Percentiles rank a stretch among this genome's conserved stretches.
Conservation (phyloP, 92 coral and sea anemone species). For the Epizoanthus scotinus region DNA sequence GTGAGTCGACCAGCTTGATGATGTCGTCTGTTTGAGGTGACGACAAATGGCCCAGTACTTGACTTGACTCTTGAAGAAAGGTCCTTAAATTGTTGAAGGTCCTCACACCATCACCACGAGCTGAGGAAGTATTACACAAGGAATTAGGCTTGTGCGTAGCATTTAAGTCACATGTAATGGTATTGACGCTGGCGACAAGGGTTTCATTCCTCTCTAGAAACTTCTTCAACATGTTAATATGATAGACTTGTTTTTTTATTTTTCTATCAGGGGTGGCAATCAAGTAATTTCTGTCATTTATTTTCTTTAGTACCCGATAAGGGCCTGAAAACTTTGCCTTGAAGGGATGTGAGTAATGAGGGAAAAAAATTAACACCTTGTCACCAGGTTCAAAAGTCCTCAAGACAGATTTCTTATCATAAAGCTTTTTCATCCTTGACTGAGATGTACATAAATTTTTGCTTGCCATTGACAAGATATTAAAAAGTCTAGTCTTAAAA, state of each 20-base stretch:
- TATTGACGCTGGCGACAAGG: slow-evolving; percentile 16
- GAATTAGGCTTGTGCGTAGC: slow-evolving; percentile 15
- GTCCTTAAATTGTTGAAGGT: slow-evolving; percentile 8
- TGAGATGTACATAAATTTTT: slow-evolving; percentile 25
- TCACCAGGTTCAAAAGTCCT: slow-evolving; percentile 41
- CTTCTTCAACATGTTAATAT: slow-evolving; percentile 28
- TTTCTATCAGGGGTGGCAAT: slow-evolving; percentile 34
- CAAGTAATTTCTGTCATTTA: slow-evolving; percentile 33
- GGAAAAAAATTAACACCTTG: slow-evolving; percentile 37
- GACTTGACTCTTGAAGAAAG: slow-evolving; percentile 10
- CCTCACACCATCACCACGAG: slow-evolving; percentile 16
- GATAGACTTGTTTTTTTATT: slow-evolving; percentile 31
- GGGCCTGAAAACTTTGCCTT: slow-evolving; percentile 32
- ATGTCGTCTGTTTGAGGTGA: slow-evolving; percentile 22
- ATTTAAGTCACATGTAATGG: slow-evolving; percentile 16
- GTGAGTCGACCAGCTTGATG: slow-evolving; percentile 13
- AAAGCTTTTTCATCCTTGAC: slow-evolving; percentile 22
- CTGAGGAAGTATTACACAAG: slow-evolving; percentile 20
- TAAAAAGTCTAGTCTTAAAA: slow-evolving; percentile 13
- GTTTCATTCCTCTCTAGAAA: slow-evolving; percentile 20
- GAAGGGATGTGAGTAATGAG: slow-evolving; percentile 7
- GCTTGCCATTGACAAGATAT: slow-evolving; percentile 35
- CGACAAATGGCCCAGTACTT: slow-evolving; percentile 25
- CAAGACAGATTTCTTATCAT: slow-evolving; percentile 29
- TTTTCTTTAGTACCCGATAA: slow-evolving; percentile 24